phyloP scores from a whole-genome alignment of 2,797 vertebrate genomes.

The Buphagus erythrorhynchus region DNA sequence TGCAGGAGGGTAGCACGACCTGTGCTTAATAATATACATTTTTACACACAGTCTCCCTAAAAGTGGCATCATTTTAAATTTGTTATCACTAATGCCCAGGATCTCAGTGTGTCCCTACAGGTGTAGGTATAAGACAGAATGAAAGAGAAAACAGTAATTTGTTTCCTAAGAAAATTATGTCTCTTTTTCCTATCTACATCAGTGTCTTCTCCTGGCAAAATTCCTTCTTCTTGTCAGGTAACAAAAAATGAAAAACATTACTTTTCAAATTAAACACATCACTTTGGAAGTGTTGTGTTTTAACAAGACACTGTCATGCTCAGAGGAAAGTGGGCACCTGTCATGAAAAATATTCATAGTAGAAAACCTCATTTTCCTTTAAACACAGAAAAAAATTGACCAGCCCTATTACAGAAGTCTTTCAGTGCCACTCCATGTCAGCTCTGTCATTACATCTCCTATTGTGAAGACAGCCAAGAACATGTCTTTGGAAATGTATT shows the following conservation, averaged over 20 bases:
- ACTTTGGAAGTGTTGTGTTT: conserved; percentile 18
- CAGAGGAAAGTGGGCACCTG: conserved; percentile 12
- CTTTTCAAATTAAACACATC: conserved; percentile 50
- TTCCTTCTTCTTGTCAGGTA: conserved; percentile 6
- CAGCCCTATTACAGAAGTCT: conserved; percentile 6
- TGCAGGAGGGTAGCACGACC: neutral
- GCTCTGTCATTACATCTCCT: conserved; percentile 33
- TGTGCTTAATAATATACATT: neutral
- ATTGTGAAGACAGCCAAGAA: conserved; percentile 11
- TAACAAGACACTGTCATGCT: conserved; percentile 31
- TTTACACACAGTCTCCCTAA: neutral
- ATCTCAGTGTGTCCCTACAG: neutral
- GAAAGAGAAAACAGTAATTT: neutral
- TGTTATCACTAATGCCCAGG: neutral
- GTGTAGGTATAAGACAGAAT: neutral
- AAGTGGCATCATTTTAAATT: neutral
- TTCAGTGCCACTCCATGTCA: conserved; percentile 47
- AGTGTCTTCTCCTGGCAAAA: conserved; percentile 4
- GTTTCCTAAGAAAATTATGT: neutral
- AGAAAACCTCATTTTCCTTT: conserved; percentile 55
- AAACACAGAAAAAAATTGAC: conserved; percentile 33
- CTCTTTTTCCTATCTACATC: neutral
- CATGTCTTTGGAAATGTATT: conserved; percentile 40
- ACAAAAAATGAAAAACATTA: conserved; percentile 10
- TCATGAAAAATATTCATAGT: conserved; percentile 9